phyloP scores from a whole-genome alignment of 2,888 invertebrate species.

The Eristalis intricaria region DNA sequence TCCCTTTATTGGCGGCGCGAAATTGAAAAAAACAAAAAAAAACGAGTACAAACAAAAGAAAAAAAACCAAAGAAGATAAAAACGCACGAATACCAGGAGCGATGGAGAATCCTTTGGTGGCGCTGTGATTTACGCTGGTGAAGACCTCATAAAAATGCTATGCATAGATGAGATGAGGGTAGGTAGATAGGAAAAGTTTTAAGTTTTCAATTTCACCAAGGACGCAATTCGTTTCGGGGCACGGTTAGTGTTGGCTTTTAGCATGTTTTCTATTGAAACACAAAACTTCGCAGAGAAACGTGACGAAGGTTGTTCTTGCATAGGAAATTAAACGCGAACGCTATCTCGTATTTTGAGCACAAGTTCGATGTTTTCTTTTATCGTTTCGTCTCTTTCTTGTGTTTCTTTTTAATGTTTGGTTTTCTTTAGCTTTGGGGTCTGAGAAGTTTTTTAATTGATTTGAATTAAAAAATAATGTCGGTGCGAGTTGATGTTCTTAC shows the following conservation, averaged over 20 bases:
- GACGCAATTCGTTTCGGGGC: constrained; percentile 55
- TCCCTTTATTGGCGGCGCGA: constrained; percentile 64
- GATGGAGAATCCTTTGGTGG: constrained; percentile 47
- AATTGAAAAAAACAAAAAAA: constrained; percentile 37
- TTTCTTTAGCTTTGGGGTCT: not conserved
- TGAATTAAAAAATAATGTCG: not conserved
- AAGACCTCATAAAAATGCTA: constrained; percentile 63
- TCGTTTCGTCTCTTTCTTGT: not conserved
- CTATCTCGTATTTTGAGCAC: constrained; percentile 17
- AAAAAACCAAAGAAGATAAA: not conserved
- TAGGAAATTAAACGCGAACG: constrained; percentile 14
- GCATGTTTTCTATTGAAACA: constrained; percentile 22
- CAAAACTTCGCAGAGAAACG: constrained; percentile 36
- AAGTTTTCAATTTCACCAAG: constrained; percentile 67
- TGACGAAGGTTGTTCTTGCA: constrained; percentile 65
- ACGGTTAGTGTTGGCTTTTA: constrained; percentile 17
- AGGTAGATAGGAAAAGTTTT: constrained; percentile 68
- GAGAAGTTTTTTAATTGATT: constrained; percentile 60
- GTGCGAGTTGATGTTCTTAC: not conserved
- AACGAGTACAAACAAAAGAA: not conserved
- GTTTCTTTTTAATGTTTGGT: not conserved
- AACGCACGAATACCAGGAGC: constrained; percentile 18
- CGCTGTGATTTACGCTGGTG: constrained; percentile 65
- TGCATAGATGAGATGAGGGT: constrained; percentile 69
- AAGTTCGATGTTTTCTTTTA: constrained; percentile 25